A percentile compares a stretch with the other conserved stretches of the same genome.
phyloP scores from a whole-genome alignment of 2,888 invertebrate genomes.

The Parthenolecanium corni region DNA sequence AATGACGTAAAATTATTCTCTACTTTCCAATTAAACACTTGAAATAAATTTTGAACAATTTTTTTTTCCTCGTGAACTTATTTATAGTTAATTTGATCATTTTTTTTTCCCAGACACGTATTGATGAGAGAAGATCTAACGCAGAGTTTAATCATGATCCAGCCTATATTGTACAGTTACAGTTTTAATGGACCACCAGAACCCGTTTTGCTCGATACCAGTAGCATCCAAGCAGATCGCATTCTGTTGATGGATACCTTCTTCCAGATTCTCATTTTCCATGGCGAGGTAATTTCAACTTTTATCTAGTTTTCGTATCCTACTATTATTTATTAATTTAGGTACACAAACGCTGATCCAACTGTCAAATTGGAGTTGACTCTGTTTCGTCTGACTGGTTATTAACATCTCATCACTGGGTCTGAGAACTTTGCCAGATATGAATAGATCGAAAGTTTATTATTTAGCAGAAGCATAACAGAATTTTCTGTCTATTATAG shows the following conservation, averaged over 20 bases:
- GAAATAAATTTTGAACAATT: background rate
- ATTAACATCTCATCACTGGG: too few species aligned
- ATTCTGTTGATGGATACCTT: conserved; percentile 99
- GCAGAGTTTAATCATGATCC: conserved; percentile 98
- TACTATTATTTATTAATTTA: background rate
- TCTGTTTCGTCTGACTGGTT: too few species aligned
- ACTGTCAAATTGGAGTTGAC: too few species aligned
- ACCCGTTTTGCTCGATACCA: conserved; percentile 92
- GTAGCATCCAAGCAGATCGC: conserved; percentile 91
- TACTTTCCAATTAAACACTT: too few species aligned
- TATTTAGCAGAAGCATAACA: too few species aligned
- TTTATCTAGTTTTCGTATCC: background rate
- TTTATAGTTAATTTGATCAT: background rate
- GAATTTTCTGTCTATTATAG: too few species aligned
- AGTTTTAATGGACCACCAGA: conserved; percentile 95
- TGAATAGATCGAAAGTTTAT: too few species aligned
- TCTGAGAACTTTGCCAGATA: too few species aligned
- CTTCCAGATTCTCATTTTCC: conserved; percentile 99
- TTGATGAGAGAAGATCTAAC: conserved; percentile 93
- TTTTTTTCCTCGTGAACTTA: background rate
- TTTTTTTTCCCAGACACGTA: conserved; percentile 60
- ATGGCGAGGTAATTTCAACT: conserved; percentile 69
- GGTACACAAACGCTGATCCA: too few species aligned
- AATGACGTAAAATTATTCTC: too few species aligned
- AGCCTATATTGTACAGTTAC: conserved; percentile 96